phyloP scores from a whole-genome alignment of 2,888 invertebrate genomes.

The Pammene aurita region DNA sequence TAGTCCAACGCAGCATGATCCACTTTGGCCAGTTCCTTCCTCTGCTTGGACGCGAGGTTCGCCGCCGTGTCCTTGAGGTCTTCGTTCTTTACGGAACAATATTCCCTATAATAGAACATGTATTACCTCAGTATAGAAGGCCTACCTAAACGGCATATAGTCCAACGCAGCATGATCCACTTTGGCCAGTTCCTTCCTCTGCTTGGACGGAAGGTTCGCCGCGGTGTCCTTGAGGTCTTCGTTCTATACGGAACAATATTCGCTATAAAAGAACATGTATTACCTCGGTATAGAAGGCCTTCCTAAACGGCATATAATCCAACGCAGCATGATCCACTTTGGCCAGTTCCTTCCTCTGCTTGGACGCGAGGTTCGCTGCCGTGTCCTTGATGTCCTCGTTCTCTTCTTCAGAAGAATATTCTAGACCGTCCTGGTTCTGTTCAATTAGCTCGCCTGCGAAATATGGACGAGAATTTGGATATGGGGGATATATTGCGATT shows the following conservation, averaged over 20 bases:
- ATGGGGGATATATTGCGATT: no score
- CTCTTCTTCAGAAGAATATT: slow-evolving; percentile 99
- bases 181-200: slow-evolving; percentile 95
- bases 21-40: no score
- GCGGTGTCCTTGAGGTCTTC: slow-evolving; percentile 97
- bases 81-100: no score
- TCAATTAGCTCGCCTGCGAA: slow-evolving; percentile 96
- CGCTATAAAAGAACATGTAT: no score
- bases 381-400: slow-evolving; percentile 96
- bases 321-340: slow-evolving; percentile 96
- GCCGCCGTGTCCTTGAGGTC: no score
- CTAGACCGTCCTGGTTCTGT: slow-evolving; percentile 98
- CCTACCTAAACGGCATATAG: slow-evolving; percentile 95
- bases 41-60: no score
- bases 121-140: slow-evolving; percentile 99
- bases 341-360: slow-evolving; percentile 95
- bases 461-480: background rate
- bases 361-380: slow-evolving; percentile 93
- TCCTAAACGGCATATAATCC: slow-evolving; percentile 94
- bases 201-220: slow-evolving; percentile 94
- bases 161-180: slow-evolving; percentile 94
- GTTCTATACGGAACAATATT: no score
- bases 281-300: slow-evolving; percentile 98
- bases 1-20: no score
- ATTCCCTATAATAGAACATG: no score